Conservation (phyloP, 2,888 invertebrate species). For the Epinotia demarniana region DNA sequence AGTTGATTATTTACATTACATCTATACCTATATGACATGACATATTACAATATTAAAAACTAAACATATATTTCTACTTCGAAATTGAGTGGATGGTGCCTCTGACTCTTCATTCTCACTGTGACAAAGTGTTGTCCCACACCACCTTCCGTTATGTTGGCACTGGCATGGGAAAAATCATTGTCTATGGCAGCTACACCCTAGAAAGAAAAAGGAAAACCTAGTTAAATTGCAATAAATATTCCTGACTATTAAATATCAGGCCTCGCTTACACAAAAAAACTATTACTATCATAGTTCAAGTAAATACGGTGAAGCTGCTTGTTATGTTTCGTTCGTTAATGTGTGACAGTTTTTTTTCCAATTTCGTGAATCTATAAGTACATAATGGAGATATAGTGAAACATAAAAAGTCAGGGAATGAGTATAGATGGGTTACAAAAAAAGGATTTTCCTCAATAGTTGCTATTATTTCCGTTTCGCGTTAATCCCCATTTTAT, state of each 20-base stretch:
- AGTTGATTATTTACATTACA: neutral
- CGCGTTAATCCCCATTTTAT: no score
- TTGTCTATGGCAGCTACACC: slow-evolving; percentile 77
- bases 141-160: slow-evolving; percentile 77
- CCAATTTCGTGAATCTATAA: neutral
- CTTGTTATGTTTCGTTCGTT: neutral
- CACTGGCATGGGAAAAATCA: slow-evolving; percentile 79
- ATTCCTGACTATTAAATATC: neutral
- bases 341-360: neutral
- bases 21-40: neutral
- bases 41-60: slow-evolving; percentile 11
- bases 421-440: no score
- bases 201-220: slow-evolving; percentile 58
- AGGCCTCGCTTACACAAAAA: neutral
- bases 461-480: no score
- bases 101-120: slow-evolving; percentile 78
- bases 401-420: no score
- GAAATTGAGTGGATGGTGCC: slow-evolving; percentile 78
- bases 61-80: slow-evolving; percentile 79
- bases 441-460: no score
- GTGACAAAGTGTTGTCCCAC: slow-evolving; percentile 73
- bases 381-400: neutral
- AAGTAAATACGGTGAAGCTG: neutral
- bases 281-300: neutral
- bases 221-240: neutral